Percentiles rank a stretch among this genome's conserved stretches.
phyloP scores from a whole-genome alignment of 2,113 vertebrate genomes.

The Microcebus jonahi region DNA sequence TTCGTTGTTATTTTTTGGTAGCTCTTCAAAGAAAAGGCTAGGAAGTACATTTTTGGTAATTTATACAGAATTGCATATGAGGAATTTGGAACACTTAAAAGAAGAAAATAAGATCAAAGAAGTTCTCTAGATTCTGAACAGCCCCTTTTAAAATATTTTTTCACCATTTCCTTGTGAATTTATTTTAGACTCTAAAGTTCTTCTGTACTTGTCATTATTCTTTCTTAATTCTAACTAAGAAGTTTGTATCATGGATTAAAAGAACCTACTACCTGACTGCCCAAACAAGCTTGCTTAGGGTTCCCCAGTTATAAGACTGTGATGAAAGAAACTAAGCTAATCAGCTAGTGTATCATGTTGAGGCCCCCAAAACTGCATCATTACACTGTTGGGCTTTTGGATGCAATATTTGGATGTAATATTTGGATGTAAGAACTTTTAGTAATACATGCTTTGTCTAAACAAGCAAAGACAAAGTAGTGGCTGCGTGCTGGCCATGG shows the following conservation, averaged over 20 bases:
- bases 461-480: background rate
- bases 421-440: background rate
- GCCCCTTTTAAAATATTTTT: background rate
- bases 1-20: background rate
- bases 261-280: too few relatives aligned
- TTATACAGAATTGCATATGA: background rate
- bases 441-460: background rate
- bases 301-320: background rate
- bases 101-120: background rate
- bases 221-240: background rate
- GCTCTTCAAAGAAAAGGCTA: background rate
- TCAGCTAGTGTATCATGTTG: background rate
- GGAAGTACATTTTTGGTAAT: background rate
- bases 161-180: background rate
- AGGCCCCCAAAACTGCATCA: background rate
- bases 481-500: accelerated
- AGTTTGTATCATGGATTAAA: background rate
- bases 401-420: accelerated
- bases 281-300: background rate
- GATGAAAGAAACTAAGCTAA: background rate
- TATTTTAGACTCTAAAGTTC: background rate
- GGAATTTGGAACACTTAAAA: background rate
- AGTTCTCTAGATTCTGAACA: background rate
- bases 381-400: accelerated
- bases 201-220: background rate